phyloP scores from a whole-genome alignment of 2,113 vertebrate species.

The Gracilinanus agilis region DNA sequence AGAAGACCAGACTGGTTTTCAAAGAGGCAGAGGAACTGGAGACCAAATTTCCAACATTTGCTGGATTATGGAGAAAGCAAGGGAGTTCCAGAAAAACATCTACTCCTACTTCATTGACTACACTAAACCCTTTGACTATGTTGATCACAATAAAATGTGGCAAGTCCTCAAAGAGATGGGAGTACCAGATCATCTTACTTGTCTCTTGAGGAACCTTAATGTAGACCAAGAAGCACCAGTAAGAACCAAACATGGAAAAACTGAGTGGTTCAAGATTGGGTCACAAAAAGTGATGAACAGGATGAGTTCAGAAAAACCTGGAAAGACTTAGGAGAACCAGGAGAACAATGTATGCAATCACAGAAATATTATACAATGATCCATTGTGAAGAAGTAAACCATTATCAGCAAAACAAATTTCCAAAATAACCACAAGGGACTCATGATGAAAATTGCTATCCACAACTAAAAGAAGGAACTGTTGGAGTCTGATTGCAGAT shows the following conservation, averaged over 20 bases:
- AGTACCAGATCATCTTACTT: neutral
- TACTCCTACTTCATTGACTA: neutral
- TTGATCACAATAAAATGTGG: neutral
- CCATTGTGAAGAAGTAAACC: too few species aligned
- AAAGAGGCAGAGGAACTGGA: neutral
- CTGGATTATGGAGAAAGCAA: neutral
- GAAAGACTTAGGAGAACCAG: too few species aligned
- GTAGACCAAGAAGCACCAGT: neutral
- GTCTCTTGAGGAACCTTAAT: neutral
- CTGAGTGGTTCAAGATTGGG: neutral
- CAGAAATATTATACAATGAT: too few species aligned
- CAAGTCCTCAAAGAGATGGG: neutral
- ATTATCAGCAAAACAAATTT: too few species aligned
- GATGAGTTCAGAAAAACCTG: too few species aligned
- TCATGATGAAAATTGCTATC: too few species aligned
- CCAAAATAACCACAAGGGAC: too few species aligned
- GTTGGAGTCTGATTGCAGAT: too few species aligned
- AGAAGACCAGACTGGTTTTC: neutral
- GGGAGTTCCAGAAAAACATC: neutral
- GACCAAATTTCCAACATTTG: neutral
- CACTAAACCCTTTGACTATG: neutral
- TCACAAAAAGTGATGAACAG: too few species aligned
- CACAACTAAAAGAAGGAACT: too few species aligned
- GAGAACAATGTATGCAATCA: too few species aligned
- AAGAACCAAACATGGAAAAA: neutral